Base-by-base conservation (phyloP, 2,797 vertebrate genomes). In the Balearica regulorum region DNA sequence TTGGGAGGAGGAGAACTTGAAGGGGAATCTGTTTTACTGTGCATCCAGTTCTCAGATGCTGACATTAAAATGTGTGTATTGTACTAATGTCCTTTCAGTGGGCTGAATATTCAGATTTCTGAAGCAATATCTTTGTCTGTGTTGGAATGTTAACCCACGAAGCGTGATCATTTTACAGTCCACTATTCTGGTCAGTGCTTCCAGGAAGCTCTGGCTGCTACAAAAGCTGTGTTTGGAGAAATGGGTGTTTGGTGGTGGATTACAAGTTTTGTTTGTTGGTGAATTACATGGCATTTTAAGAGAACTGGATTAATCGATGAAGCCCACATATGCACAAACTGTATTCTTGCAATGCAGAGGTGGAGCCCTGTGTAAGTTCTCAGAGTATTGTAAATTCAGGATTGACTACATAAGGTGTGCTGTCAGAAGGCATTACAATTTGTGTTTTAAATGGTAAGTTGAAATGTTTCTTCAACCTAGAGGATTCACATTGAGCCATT, bases 401-500 rank as follows among this genome's bases (percentile, higher is more conserved):
- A 5, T 58, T 77, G 65, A 9, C 57, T 71, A 1, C 8, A 1
- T 61, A 33, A 77, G 78, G 44, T 70, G 22, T 85, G 49, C 84
- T 95, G 41, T 75, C 79, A 83, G 77, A 86, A 89, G 58, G 61
- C 72, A 88, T 75, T 83, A 71, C 64, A 68, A 44, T 31, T 54
- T 70, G 37, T 70, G 83, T 85, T 94, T 87, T 76, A 72, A 91
- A 76, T 86, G 94, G 95, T 95, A 82, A 92, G 94, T 96, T 91
- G 86, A 93, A 95, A 94, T 81, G n/a, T 94, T 94, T 87, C 93
- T 93, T 93, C 94, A 94, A 84, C 84, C 94, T 83, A 90, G 93
- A 93, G 85, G 94, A 62, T 70, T 91, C 54, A 58, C 86, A 91
- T 90, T 94, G 93, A 95, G 66, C 93, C 87, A 28, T 91, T 88